These are phyloP conservation scores for Corvus cornix DNA, from an alignment of 2,113 vertebrate genomes.

Conservation along the genomic window DNA sequence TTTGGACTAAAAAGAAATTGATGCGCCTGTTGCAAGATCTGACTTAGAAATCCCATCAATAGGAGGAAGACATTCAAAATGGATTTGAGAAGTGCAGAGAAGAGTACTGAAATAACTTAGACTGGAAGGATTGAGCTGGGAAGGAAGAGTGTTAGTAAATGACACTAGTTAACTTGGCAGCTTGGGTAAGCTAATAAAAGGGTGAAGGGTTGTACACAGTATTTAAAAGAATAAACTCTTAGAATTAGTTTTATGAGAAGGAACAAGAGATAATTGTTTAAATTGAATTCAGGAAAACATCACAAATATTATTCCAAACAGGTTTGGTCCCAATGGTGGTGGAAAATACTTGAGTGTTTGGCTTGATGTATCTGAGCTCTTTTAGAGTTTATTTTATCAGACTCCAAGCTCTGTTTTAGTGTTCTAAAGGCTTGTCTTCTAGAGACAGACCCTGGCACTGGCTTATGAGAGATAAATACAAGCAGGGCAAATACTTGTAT, in stretches of 20 bases:
- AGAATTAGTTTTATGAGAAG: background rate
- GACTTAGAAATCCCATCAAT: background rate
- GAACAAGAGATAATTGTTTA: background rate
- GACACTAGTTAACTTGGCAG: background rate
- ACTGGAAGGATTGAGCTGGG: background rate
- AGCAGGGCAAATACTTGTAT: background rate
- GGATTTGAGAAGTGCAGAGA: background rate
- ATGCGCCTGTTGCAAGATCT: background rate
- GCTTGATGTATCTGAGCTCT: background rate
- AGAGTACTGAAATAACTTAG: background rate
- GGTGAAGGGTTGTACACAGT: background rate
- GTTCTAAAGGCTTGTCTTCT: background rate
- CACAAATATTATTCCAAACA: background rate
- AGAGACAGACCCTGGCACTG: background rate
- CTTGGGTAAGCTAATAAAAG: background rate
- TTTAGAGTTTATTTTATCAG: background rate
- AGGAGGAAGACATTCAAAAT: background rate
- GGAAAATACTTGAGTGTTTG: background rate
- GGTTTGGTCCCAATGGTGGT: background rate
- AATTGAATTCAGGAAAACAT: background rate
- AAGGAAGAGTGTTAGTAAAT: background rate
- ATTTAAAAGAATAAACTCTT: background rate
- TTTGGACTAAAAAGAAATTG: background rate
- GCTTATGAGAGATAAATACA: background rate
- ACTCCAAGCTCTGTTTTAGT: accelerated